Conservation (phyloP, 2,113 vertebrate species). For the Muscicapa adusta region DNA sequence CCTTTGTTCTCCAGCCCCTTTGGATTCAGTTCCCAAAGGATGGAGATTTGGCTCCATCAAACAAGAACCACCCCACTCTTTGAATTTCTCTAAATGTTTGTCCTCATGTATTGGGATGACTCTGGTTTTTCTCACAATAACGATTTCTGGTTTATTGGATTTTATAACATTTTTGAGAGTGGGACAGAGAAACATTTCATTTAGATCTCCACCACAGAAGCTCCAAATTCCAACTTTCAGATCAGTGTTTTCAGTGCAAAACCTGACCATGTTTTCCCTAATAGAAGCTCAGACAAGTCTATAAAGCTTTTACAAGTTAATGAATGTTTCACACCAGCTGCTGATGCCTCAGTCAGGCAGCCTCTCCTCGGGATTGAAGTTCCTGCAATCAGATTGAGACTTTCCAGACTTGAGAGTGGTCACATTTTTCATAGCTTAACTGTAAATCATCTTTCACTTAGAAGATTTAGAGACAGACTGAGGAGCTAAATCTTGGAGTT, state of each 20-base stretch:
- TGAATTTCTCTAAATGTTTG: neutral
- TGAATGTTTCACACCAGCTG: conserved; percentile 61
- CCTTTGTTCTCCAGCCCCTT: neutral
- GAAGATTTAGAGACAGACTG: conserved; percentile 83
- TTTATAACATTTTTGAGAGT: neutral
- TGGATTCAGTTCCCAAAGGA: neutral
- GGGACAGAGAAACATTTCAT: neutral
- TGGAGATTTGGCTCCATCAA: neutral
- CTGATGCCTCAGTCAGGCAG: conserved; percentile 36
- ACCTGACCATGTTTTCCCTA: neutral
- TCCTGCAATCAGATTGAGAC: conserved; percentile 65
- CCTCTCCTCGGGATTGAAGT: conserved; percentile 65
- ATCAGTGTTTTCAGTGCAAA: neutral
- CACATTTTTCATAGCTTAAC: conserved; percentile 83
- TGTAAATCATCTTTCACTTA: conserved; percentile 88
- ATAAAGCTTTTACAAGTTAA: conserved; percentile 70
- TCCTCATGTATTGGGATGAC: neutral
- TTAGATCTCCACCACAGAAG: neutral
- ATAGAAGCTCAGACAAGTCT: conserved; percentile 6
- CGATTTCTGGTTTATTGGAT: neutral
- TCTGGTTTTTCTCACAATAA: neutral
- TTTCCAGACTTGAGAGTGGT: conserved; percentile 75
- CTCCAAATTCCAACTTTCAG: neutral
- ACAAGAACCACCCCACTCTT: neutral
- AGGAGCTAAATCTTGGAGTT: conserved; percentile 80